Conservation (phyloP, 2,797 vertebrate genomes). For the Pseudomugil tenellus region DNA sequence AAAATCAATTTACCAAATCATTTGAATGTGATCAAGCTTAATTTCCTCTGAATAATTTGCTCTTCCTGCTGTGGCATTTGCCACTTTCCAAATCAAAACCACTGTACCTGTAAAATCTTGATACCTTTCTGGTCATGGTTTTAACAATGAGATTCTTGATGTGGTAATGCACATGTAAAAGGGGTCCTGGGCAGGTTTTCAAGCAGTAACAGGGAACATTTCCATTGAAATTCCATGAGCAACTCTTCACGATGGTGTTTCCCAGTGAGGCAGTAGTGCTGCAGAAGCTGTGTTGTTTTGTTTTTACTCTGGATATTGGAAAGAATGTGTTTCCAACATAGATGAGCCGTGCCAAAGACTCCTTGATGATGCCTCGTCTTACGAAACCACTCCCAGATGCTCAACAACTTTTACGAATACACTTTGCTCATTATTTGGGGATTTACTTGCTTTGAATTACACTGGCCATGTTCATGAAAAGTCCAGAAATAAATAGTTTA, state of each 20-base stretch:
- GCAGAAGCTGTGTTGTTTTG: conserved; percentile 76
- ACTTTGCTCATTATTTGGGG: conserved; percentile 79
- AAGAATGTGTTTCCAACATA: conserved; percentile 91
- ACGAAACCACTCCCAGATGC: conserved; percentile 88
- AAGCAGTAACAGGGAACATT: conserved; percentile 66
- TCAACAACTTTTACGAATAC: conserved; percentile 82
- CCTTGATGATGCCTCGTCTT: conserved; percentile 89
- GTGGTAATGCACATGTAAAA: conserved; percentile 57
- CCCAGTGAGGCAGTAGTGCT: conserved; percentile 71
- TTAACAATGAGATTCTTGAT: conserved; percentile 62
- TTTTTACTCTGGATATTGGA: conserved; percentile 85
- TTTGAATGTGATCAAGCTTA: conserved; percentile 69
- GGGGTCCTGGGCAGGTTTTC: conserved; percentile 73
- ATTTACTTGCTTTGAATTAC: conserved; percentile 75
- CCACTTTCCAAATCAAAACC: conserved; percentile 63
- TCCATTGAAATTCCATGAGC: conserved; percentile 73
- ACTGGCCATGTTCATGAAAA: conserved; percentile 61
- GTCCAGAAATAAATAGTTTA: conserved; percentile 55
- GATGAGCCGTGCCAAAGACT: conserved; percentile 85
- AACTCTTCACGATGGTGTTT: conserved; percentile 81
- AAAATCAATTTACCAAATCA: conserved; percentile 76
- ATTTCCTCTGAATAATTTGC: conserved; percentile 55
- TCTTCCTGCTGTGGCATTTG: conserved; percentile 42
- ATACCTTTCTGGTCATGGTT: conserved; percentile 58
- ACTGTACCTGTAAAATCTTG: conserved; percentile 55